phyloP scores from a whole-genome alignment of 2,797 vertebrate species.

The Rhynchotus rufescens region DNA sequence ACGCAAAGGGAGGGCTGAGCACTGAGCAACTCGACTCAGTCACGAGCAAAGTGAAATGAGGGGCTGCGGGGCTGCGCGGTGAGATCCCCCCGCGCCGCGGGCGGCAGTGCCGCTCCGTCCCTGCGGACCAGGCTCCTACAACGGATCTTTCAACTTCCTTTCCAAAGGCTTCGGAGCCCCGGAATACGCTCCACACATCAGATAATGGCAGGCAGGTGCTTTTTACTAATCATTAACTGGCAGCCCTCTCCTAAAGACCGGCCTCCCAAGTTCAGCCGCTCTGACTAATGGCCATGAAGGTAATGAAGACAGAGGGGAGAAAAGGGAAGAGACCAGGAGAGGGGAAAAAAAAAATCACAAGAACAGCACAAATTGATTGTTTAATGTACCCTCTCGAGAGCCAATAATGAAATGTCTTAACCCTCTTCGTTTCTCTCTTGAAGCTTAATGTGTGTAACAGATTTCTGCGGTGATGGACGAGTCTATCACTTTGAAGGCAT shows the following conservation, averaged over 20 bases:
- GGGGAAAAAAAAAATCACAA: conserved; percentile 13
- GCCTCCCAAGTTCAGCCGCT: conserved; percentile 47
- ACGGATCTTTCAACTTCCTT: conserved; percentile 13
- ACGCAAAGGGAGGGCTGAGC: background rate
- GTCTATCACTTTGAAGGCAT: conserved; percentile 75
- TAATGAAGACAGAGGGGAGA: conserved; percentile 65
- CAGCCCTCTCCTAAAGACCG: conserved; percentile 61
- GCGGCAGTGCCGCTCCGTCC: background rate
- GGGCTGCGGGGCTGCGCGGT: background rate
- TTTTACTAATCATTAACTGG: conserved; percentile 60
- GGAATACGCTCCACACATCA: conserved; percentile 31
- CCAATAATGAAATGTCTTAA: conserved; percentile 66
- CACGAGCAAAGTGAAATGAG: background rate
- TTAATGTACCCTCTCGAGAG: conserved; percentile 75
- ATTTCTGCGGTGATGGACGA: conserved; percentile 65
- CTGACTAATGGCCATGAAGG: conserved; percentile 35
- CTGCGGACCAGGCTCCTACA: background rate
- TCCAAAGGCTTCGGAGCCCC: conserved; percentile 23
- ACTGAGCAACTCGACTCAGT: background rate
- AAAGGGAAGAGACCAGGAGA: conserved; percentile 41
- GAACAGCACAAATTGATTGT: conserved; percentile 65
- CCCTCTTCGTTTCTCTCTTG: conserved; percentile 62
- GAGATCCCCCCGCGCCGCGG: background rate
- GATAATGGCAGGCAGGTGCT: conserved; percentile 67
- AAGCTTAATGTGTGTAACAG: conserved; percentile 72